Evolutionary conservation across 2,888 invertebrate genomes (phyloP), one percentile per base, ranked within the genome.

Genomic region (Erebia epiphron): DNA sequence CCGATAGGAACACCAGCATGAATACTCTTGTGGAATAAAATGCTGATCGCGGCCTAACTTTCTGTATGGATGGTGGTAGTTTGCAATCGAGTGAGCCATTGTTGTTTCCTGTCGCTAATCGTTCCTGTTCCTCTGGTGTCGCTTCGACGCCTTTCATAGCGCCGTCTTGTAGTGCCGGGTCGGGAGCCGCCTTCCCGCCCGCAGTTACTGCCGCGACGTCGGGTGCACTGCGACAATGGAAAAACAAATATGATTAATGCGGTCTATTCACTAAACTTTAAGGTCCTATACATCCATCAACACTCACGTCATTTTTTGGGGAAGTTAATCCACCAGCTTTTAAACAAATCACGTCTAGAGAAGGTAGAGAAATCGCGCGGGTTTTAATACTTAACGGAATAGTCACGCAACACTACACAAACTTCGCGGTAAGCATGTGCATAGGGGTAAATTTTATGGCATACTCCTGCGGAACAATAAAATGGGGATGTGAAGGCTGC

Each of bases 21-120:
- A 98, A 98, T 74, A 97, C 96, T 83, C 98, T 96, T 78, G 98
- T 98, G 72, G 97, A 97, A 72, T 98, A 97, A 82, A 98, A 96
- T 63, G 94, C 94, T 69, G 91, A 85, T 79, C 97, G 96, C 71
- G 96, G 92, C 61, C 90, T 91, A 0, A 96, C 96, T 69, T 95
- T 94, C 80, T 83, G 66, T 21, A 62, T 80, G 52, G 82, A 78
- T 68, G 92, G 90, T 0, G 98, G 97, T 74, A 96, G 94, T 81
- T 96, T 97, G 69, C 96, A 95, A 74, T 97, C 97, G 80, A 98
- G 94, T 50, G 90, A 93, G 64, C 98, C 98, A 90, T 98, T 98
- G 80, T 94, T 95, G 77, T 95, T 94, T 74, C 92, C 92, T 69
- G 90, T 87, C 72, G 92, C 92, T 79, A 92, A 79, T 75, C 91